Base-by-base conservation (phyloP, 2,113 vertebrate species). In the Otus sunia region DNA sequence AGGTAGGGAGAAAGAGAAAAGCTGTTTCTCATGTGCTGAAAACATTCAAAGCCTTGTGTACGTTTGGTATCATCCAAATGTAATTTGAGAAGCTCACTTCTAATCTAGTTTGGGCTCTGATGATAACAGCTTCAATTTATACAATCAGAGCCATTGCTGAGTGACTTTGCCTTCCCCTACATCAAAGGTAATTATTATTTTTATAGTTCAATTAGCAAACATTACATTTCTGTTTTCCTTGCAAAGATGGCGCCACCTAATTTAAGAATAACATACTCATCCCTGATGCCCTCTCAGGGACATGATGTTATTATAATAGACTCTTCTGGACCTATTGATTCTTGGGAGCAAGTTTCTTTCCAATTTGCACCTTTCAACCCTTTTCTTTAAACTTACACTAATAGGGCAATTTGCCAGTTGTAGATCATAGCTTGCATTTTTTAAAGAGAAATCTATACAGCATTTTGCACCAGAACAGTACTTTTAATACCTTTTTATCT, bases 141-240 rank as follows among this genome's bases (percentile, higher is more conserved):
- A 96, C 82, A 97, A 96, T 95, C 96, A 96, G 95, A 97, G 83
- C 83, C 86, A 90, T 83, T 97, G 92, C 90, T 92, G 90, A 97
- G 94, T 96, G 97, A 97, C 96, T 95, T 92, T 94, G 41, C 73
- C n/a, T 96, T 98, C 84, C 67, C 92, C 76, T 96, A 96, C 93
- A 97, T 96, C 96, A 98, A 97, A 98, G 80, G 91, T 97, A 97
- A 98, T 98, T 98, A 98, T 97, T 98, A 97, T 96, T 98, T 98
- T 98, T 98, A 97, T 97, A 96, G 96, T 98, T 98, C 96, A 98
- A 98, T 98, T 98, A 98, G 85, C 91, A 98, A 98, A 97, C 77
- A 97, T 96, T 97, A 95, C 75, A 96, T 97, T 97, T 97, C 90
- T 97, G 88, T 97, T 97, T 98, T 95, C 80, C 55, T 97, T 94